Percentiles rank a stretch among this genome's conserved stretches.
Evolutionary conservation across 2,888 invertebrate genomes (phyloP).

Genomic region (Antheraea assamensis): DNA sequence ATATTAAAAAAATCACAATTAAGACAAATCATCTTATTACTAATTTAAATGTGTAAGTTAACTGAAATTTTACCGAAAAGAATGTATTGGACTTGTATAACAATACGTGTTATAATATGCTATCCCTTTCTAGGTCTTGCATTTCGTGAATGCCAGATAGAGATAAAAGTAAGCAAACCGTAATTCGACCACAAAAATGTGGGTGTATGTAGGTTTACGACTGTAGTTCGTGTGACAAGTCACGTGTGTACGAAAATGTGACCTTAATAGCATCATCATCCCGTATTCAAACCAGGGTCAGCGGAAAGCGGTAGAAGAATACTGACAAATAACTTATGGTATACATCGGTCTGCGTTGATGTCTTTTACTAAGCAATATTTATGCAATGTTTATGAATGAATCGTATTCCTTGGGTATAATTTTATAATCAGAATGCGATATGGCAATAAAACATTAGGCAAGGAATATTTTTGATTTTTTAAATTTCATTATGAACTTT

Average conservation of each 20-base stretch:
- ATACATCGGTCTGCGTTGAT: not conserved
- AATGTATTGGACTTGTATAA: not conserved
- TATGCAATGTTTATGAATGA: not conserved
- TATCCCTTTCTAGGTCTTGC: slow-evolving; percentile 1
- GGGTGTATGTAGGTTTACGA: slow-evolving; percentile 32
- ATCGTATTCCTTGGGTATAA: not conserved
- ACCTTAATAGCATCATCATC: slow-evolving; percentile 16
- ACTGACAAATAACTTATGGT: not conserved
- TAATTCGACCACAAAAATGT: slow-evolving; percentile 33
- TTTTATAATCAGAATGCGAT: not conserved
- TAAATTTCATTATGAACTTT: not conserved
- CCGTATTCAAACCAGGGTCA: slow-evolving; percentile 6
- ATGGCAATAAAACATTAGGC: not conserved
- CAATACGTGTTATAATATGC: slow-evolving; percentile 2
- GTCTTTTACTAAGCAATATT: not conserved
- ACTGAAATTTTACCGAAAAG: not conserved
- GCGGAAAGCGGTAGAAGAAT: not conserved
- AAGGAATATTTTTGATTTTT: not conserved
- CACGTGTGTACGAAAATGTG: slow-evolving; percentile 17
- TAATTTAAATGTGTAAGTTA: not conserved
- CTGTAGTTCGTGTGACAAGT: slow-evolving; percentile 14
- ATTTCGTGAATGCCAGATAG: slow-evolving; percentile 2
- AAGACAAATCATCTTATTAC: not conserved
- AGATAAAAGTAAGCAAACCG: slow-evolving; percentile 29
- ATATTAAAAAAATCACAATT: not conserved